A percentile compares a stretch with the other conserved stretches of the same genome.
These are phyloP conservation scores for Channa argus DNA, from an alignment of 2,113 vertebrate species.

Conservation along the genomic window DNA sequence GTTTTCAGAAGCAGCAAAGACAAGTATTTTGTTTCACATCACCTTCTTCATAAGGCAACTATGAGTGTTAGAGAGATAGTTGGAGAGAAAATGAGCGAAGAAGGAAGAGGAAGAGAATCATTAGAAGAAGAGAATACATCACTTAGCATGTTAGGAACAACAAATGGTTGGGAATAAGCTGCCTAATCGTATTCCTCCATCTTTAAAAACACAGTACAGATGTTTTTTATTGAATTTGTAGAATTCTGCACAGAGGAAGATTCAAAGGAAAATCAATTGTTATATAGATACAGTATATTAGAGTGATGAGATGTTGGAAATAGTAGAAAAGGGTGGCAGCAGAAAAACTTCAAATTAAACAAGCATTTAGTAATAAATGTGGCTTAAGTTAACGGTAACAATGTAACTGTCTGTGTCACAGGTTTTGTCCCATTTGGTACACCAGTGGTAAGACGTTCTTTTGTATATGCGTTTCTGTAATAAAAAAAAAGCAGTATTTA, in stretches of 20 bases:
- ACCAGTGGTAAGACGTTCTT: slow-evolving; percentile 88
- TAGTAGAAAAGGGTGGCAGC: too few relatives aligned
- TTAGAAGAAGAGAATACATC: neutral
- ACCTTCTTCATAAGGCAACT: slow-evolving; percentile 45
- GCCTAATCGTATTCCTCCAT: neutral
- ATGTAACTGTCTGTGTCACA: slow-evolving; percentile 57
- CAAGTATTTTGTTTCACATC: slow-evolving; percentile 67
- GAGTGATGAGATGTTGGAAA: neutral
- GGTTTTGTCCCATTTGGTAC: slow-evolving; percentile 97
- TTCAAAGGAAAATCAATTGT: neutral
- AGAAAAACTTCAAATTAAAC: neutral
- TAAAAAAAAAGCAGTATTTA: too few relatives aligned
- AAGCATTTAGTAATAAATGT: neutral
- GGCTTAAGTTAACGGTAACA: neutral
- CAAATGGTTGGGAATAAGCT: neutral
- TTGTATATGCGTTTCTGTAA: neutral
- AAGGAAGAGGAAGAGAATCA: slow-evolving; percentile 10
- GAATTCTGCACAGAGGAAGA: neutral
- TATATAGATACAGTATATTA: neutral
- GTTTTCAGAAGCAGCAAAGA: slow-evolving; percentile 46
- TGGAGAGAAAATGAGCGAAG: slow-evolving; percentile 2
- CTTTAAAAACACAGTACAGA: too few relatives aligned
- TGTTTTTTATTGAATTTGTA: too few relatives aligned
- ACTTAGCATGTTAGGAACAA: slow-evolving; percentile 5
- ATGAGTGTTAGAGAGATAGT: neutral